These are phyloP conservation scores for Habroteleia sp. DNA, from an alignment of 2,888 invertebrate genomes.

Conservation along the genomic window DNA sequence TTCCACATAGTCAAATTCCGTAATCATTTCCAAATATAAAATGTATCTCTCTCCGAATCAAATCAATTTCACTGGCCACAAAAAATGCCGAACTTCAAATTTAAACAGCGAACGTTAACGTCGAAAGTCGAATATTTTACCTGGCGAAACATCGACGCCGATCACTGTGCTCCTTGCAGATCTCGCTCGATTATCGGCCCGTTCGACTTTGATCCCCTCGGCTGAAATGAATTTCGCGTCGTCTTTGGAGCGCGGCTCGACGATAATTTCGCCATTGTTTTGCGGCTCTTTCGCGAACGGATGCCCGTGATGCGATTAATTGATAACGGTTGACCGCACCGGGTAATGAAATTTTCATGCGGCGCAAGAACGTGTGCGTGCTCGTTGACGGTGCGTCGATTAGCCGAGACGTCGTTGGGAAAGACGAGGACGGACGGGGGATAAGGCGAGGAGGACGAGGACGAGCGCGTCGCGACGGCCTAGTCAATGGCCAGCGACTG, in stretches of 20 bases:
- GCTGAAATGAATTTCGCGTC: conserved; percentile 9
- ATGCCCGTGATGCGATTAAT: conserved; percentile 36
- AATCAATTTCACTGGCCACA: no score
- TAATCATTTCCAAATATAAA: no score
- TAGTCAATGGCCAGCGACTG: conserved; percentile 67
- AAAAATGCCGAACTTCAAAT: no score
- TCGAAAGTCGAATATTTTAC: no score
- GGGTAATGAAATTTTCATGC: conserved; percentile 43
- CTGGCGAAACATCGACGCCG: conserved; percentile 6
- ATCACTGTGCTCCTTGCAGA: not conserved
- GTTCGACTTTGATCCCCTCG: conserved; percentile 7
- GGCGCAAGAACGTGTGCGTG: not conserved
- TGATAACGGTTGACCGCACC: conserved; percentile 31
- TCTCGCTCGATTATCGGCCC: conserved; percentile 8
- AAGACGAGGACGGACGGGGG: no score
- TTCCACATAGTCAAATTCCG: no score
- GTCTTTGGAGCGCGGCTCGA: conserved; percentile 17
- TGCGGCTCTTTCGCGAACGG: conserved; percentile 25
- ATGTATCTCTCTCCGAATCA: no score
- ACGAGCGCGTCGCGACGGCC: conserved; percentile 57
- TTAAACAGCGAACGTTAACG: no score
- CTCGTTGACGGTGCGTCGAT: not conserved
- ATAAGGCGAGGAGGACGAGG: no score
- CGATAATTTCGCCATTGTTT: conserved; percentile 43
- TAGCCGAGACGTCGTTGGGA: no score